phyloP scores from a whole-genome alignment of 1,140 invertebrate genomes.

The Drepana arcuata region DNA sequence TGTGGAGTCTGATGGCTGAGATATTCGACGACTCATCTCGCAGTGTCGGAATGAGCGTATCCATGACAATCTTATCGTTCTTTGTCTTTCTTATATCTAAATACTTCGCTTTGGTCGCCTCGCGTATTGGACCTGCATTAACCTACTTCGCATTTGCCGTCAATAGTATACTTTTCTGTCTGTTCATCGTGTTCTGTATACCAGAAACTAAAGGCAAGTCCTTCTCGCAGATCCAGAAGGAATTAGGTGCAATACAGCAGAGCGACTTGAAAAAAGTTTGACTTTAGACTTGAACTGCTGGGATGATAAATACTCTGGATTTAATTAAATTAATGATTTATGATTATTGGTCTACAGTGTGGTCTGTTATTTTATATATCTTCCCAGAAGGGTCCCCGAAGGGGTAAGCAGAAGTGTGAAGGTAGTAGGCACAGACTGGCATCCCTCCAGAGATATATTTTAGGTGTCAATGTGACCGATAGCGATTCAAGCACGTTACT shows the following conservation, averaged over 20 bases:
- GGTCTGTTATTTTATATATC: too few species aligned
- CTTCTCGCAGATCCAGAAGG: conserved; percentile 70
- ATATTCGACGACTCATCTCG: conserved; percentile 18
- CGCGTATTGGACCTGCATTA: conserved; percentile 65
- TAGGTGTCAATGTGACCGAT: too few species aligned
- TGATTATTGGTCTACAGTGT: too few species aligned
- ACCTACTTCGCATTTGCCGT: conserved; percentile 76
- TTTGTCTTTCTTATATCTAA: conserved; percentile 75
- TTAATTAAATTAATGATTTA: too few species aligned
- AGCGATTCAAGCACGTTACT: too few species aligned
- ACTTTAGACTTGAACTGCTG: too few species aligned
- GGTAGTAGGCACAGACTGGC: too few species aligned
- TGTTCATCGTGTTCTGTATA: conserved; percentile 71
- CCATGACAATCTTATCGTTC: conserved; percentile 60
- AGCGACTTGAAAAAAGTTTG: too few species aligned
- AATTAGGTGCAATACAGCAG: not conserved
- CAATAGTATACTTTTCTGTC: conserved; percentile 65
- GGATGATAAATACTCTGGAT: too few species aligned
- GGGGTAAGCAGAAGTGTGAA: too few species aligned
- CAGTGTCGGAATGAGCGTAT: conserved; percentile 12
- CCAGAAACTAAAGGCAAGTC: conserved; percentile 76
- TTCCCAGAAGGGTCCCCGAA: too few species aligned
- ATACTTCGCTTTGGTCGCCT: conserved; percentile 68
- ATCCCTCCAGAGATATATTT: too few species aligned
- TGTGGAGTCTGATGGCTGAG: conserved; percentile 18